Percentiles rank a stretch among this genome's conserved stretches.
Evolutionary conservation across 37 sponge, comb jelly and placozoan species (phyloP).

Genomic region (Dysidea cf. avara): DNA sequence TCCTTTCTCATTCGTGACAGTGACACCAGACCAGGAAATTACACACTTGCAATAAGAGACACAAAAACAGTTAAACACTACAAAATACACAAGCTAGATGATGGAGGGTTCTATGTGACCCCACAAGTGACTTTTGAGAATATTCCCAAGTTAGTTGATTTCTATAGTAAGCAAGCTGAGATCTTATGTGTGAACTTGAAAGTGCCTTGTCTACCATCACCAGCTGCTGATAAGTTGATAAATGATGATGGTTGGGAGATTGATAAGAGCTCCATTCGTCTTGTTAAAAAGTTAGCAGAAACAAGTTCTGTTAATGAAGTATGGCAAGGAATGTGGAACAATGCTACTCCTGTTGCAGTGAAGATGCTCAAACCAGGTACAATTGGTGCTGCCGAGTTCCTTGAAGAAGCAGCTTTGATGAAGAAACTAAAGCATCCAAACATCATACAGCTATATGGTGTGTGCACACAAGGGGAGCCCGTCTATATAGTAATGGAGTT

Average conservation of each 20-base stretch:
- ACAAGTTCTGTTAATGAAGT: constrained; percentile 94
- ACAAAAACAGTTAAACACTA: too few species aligned
- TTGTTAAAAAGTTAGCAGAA: constrained; percentile 72
- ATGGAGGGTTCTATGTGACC: constrained; percentile 88
- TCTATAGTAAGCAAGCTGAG: constrained; percentile 75
- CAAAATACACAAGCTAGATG: constrained; percentile 76
- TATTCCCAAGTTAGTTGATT: too few species aligned
- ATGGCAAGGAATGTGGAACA: constrained; percentile 95
- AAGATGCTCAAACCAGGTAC: constrained; percentile 97
- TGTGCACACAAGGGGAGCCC: constrained; percentile 94
- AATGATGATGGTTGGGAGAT: constrained; percentile 94
- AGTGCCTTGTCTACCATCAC: constrained; percentile 82
- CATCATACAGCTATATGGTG: constrained; percentile 97
- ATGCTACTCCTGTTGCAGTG: constrained; percentile 88
- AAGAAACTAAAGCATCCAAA: too few species aligned
- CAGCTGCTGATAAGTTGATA: constrained; percentile 75
- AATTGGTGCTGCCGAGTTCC: constrained; percentile 90
- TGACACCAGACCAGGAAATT: constrained; percentile 93
- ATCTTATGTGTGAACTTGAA: constrained; percentile 69
- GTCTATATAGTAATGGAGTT: too few species aligned
- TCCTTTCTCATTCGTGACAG: too few species aligned
- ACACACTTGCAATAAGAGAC: constrained; percentile 86
- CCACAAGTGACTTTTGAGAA: constrained; percentile 79
- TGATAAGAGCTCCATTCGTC: constrained; percentile 57
- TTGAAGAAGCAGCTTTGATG: constrained; percentile 94